Evolutionary conservation across 1,140 invertebrate genomes (phyloP).

Genomic region (Scaptodrosophila lebanonensis): DNA sequence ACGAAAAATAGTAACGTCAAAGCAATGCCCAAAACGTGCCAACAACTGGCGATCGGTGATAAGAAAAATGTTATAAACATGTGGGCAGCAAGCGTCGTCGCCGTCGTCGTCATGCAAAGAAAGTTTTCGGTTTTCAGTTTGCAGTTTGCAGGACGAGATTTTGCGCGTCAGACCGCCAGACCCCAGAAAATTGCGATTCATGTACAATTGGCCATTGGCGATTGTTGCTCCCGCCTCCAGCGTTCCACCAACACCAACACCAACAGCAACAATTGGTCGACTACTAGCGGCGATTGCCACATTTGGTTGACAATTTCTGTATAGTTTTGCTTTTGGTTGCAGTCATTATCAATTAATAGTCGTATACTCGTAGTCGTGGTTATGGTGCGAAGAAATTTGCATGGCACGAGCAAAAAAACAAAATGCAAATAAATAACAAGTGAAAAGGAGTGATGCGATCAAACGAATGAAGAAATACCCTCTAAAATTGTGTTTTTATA

Average conservation of each 20-base stretch:
- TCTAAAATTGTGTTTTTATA: too few species aligned
- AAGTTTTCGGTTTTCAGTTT: slow-evolving; percentile 36
- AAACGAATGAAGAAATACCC: too few species aligned
- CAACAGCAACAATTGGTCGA: slow-evolving; percentile 26
- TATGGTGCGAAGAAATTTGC: slow-evolving; percentile 72
- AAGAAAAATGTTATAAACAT: slow-evolving; percentile 29
- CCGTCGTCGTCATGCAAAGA: too few species aligned
- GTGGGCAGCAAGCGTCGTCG: neutral
- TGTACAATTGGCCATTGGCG: too few species aligned
- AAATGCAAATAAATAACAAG: too few species aligned
- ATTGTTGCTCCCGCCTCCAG: neutral
- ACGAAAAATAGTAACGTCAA: slow-evolving; percentile 48
- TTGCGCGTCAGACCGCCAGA: too few species aligned
- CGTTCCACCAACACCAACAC: too few species aligned
- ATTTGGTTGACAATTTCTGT: slow-evolving; percentile 66
- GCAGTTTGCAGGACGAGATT: slow-evolving; percentile 31
- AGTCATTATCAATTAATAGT: slow-evolving; percentile 73
- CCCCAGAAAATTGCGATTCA: slow-evolving; percentile 2
- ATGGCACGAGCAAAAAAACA: too few species aligned
- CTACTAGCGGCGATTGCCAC: slow-evolving; percentile 21
- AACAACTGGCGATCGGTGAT: slow-evolving; percentile 67
- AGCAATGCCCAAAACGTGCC: slow-evolving; percentile 72
- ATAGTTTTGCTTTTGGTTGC: slow-evolving; percentile 43
- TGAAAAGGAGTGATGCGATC: too few species aligned
- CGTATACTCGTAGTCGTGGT: too few species aligned